Percentiles rank a stretch among this genome's conserved stretches.
These are phyloP conservation scores for Sminthurides aquaticus DNA, from an alignment of 2,888 invertebrate genomes.

Conservation along the genomic window DNA sequence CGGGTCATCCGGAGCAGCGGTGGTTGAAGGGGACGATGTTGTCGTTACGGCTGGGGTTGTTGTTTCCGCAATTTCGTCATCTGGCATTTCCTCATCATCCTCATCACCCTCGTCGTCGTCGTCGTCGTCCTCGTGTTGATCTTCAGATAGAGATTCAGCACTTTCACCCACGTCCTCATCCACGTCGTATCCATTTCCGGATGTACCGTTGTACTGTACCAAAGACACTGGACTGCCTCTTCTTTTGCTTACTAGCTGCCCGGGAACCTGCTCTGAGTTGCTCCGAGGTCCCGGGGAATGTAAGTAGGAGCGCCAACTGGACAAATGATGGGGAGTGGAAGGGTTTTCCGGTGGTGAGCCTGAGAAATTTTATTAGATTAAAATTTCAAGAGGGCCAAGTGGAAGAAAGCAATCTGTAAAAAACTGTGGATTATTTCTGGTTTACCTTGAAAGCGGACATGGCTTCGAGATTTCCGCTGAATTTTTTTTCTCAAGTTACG, in stretches of 20 bases:
- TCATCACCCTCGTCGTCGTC: conserved; percentile 2
- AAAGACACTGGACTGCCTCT: not conserved
- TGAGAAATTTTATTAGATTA: no score
- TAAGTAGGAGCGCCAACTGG: not conserved
- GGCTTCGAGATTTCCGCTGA: not conserved
- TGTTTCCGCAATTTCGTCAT: not conserved
- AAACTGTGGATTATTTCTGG: no score
- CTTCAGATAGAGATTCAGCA: not conserved
- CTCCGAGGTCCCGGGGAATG: not conserved
- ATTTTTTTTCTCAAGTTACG: not conserved
- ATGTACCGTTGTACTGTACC: not conserved
- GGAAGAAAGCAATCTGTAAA: no score
- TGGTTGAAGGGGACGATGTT: not conserved
- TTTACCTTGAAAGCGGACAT: conserved; percentile 1
- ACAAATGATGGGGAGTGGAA: not conserved
- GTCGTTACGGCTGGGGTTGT: not conserved
- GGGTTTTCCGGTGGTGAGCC: not conserved
- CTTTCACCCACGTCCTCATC: not conserved
- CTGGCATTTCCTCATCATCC: not conserved
- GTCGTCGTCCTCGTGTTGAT: not conserved
- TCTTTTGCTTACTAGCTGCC: not conserved
- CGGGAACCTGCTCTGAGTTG: not conserved
- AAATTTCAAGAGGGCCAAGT: no score
- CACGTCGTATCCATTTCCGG: not conserved
- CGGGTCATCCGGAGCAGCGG: not conserved